phyloP scores from a whole-genome alignment of 1,140 invertebrate species.

The Ostrea denselamellosa region DNA sequence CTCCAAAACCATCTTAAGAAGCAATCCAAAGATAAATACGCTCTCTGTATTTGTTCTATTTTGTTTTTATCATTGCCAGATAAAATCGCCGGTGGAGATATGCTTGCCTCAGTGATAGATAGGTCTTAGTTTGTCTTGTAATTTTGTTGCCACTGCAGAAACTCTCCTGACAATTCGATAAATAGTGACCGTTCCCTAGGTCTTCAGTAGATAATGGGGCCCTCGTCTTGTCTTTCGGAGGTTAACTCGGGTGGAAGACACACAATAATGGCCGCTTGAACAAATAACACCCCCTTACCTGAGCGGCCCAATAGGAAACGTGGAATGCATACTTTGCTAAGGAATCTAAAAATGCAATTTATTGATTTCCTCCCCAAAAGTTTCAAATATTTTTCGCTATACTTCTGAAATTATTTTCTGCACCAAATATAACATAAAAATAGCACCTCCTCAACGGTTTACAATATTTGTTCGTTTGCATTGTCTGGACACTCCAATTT shows the following conservation, averaged over 20 bases:
- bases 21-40: neutral
- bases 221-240: neutral
- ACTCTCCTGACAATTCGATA: neutral
- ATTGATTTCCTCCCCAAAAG: neutral
- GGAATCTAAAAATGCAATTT: neutral
- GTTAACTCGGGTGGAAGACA: neutral
- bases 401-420: neutral
- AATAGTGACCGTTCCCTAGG: neutral
- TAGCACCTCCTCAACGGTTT: no score
- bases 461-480: no score
- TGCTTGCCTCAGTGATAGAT: neutral
- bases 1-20: neutral
- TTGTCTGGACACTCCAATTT: no score
- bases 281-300: no score
- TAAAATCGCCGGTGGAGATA: neutral
- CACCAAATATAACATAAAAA: neutral
- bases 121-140: neutral
- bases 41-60: neutral
- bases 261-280: neutral
- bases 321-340: neutral
- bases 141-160: conserved; percentile 9
- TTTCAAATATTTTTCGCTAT: neutral
- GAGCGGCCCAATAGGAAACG: neutral
- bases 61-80: neutral
- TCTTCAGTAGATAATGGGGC: neutral